Conservation (phyloP, 2,113 vertebrate genomes). For the Gila orcuttii region DNA sequence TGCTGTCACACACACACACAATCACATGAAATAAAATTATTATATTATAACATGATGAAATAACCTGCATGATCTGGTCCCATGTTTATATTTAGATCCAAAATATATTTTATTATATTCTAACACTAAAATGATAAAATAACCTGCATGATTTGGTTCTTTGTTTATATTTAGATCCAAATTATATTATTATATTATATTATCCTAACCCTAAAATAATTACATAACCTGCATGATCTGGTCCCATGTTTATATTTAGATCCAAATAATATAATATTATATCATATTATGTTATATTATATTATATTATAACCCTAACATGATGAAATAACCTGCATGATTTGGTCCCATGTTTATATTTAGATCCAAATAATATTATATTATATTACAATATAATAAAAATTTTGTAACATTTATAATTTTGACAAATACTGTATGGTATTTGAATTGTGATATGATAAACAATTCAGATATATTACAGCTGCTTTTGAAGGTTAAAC, state of each 20-base stretch:
- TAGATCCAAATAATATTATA: not conserved
- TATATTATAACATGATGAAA: not conserved
- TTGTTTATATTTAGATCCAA: no score
- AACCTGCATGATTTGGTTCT: no score
- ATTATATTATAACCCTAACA: not conserved
- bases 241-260: no score
- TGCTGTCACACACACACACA: slow-evolving; percentile 71
- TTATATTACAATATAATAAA: not conserved
- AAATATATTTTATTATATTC: no score
- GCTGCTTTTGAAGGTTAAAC: not conserved
- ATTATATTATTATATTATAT: no score
- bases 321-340: not conserved
- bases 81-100: no score
- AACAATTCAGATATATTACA: not conserved
- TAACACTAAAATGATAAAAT: no score
- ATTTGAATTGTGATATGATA: not conserved
- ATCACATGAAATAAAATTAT: not conserved
- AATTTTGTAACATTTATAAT: not conserved
- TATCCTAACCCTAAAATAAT: no score
- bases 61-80: not conserved
- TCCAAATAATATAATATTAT: no score
- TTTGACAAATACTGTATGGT: not conserved
- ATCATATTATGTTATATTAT: no score
- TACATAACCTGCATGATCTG: no score
- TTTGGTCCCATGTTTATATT: not conserved